These are phyloP conservation scores for Gnathochromis pfefferi DNA, from an alignment of 2,113 vertebrate species.

Conservation along the genomic window DNA sequence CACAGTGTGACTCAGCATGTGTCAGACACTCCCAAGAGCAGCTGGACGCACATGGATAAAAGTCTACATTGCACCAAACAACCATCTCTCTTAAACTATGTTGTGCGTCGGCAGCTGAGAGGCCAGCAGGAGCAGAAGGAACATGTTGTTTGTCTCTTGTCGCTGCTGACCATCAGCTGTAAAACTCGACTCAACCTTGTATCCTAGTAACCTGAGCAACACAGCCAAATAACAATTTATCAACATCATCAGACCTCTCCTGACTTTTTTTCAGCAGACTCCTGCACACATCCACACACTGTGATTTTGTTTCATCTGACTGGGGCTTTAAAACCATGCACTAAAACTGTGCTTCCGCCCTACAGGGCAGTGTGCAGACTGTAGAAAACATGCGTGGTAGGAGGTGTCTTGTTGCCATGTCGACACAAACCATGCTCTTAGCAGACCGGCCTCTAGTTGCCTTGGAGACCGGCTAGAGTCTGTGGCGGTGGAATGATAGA, in stretches of 20 bases:
- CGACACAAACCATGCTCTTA: constrained; percentile 57
- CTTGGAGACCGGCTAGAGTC: constrained; percentile 58
- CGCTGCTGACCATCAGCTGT: background rate
- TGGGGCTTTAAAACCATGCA: background rate
- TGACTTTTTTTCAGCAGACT: background rate
- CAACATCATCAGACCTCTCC: background rate
- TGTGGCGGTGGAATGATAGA: constrained; percentile 22
- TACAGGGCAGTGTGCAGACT: background rate
- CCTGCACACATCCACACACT: background rate
- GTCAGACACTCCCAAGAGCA: background rate
- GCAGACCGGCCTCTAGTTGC: constrained; percentile 53
- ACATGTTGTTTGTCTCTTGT: background rate
- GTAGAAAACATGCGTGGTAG: constrained; percentile 27
- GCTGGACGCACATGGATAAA: background rate
- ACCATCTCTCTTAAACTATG: background rate
- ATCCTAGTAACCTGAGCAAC: constrained; percentile 16
- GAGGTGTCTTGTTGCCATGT: constrained; percentile 66
- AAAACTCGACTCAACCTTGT: background rate
- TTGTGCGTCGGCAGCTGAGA: background rate
- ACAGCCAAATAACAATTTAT: background rate
- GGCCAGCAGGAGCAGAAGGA: background rate
- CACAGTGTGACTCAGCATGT: background rate
- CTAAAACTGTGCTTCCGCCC: background rate
- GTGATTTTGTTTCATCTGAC: background rate
- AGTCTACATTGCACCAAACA: background rate